Base-by-base conservation (phyloP, 2,113 vertebrate species). In the Eptesicus fuscus region DNA sequence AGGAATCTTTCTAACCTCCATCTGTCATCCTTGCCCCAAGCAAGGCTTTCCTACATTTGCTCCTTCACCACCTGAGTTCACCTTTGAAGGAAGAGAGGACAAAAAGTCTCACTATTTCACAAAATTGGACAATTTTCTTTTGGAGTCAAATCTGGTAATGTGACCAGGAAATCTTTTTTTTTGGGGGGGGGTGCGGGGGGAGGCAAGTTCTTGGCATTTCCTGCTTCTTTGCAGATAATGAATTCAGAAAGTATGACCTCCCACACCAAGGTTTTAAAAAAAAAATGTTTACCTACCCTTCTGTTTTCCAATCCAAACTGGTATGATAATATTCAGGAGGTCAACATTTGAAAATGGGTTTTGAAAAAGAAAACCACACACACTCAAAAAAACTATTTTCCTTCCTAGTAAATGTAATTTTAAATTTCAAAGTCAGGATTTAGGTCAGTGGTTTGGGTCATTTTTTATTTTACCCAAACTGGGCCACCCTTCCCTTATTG, bases 381-480 rank as follows among this genome's bases (percentile, higher is more conserved):
- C 96, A 96, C 95, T 96, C 94, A 96, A 94, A 97, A 51, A 97
- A 97, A 95, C 95, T 96, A 96, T 97, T 98, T 98, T 97, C 93
- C 92, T 96, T 97, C 96, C 96, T 98, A 96, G 96, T 96, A 98
- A 97, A 96, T 98, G 96, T 97, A 98, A 98, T 97, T 98, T 98
- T 96, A 97, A 98, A 97, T 98, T 98, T 97, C 97, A 97, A 98
- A 97, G 96, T 96, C 95, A 97, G 94, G 97, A 97, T 98, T 98
- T 97, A 97, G 97, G 96, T 98, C 96, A 98, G 97, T 97, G 97
- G 97, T 98, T 98, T 98, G 97, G 97, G 97, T 97, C 97, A 98
- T 96, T 97, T 98, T 97, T 98, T 97, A 97, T 97, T 98, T 98
- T 96, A 96, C 95, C 96, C 97, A 96, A 96, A 97, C 93, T 96